Evolutionary conservation across 2,888 invertebrate species (phyloP).

Genomic region (Carterocephalus palaemon): DNA sequence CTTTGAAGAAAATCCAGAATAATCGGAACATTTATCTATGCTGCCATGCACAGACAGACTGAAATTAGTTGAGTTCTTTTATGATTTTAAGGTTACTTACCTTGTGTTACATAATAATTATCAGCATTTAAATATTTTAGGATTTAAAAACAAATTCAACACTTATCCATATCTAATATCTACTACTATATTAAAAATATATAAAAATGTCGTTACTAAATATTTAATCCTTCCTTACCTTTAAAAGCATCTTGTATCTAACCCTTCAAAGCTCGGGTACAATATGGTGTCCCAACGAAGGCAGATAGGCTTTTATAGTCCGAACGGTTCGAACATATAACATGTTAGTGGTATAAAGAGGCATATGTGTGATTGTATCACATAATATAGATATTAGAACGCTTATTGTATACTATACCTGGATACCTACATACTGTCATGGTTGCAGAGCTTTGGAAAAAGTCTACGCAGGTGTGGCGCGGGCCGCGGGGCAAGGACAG

Average conservation of each 20-base stretch:
- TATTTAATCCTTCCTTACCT: conserved; percentile 50
- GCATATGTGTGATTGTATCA: conserved; percentile 44
- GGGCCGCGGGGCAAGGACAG: conserved; percentile 29
- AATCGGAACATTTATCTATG: too few relatives aligned
- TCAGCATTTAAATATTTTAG: too few relatives aligned
- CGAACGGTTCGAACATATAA: conserved; percentile 37
- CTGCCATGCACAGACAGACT: too few relatives aligned
- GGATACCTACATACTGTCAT: too few relatives aligned
- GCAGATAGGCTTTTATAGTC: conserved; percentile 60
- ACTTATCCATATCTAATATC: too few relatives aligned
- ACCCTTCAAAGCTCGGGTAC: conserved; percentile 47
- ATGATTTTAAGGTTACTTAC: too few relatives aligned
- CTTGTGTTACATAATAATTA: too few relatives aligned
- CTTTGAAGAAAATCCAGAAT: too few relatives aligned
- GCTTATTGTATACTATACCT: conserved; percentile 23
- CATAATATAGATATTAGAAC: conserved; percentile 32
- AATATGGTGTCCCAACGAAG: conserved; percentile 45
- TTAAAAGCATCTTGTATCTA: conserved; percentile 57
- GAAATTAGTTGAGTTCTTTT: too few relatives aligned
- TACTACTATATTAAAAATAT: conserved; percentile 1
- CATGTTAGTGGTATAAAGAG: conserved; percentile 44
- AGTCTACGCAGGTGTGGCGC: conserved; percentile 33
- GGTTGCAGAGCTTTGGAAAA: conserved; percentile 33
- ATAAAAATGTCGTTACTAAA: conserved; percentile 10
- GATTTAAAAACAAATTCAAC: too few relatives aligned